Base-by-base conservation (phyloP, 2,888 invertebrate genomes). In the Lumbricus terrestris region DNA sequence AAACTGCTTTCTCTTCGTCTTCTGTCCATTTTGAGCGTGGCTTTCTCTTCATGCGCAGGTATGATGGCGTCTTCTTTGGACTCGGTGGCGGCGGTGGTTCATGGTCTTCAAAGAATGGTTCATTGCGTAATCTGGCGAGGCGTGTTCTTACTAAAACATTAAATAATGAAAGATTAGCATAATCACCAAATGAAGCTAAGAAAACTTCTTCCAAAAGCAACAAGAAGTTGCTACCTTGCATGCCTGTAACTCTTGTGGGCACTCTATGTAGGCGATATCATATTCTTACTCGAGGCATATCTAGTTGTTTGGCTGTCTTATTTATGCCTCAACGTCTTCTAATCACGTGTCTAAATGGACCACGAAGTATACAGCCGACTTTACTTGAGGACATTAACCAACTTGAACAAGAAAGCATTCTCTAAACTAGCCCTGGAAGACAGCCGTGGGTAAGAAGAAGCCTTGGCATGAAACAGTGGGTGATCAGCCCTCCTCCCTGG, bases 1-100 rank as follows among this genome's bases (percentile, higher is more conserved):
- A 90, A 42, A 90, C 54, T 37, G n/a, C 13, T 20, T 38, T 23
- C 82, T 69, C 88, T 34, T 90, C 90, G 2, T 34, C 82, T 2
- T 33, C 18, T 15, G 88, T 69, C 90, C 90, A 90, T 42, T 47
- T 88, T 15, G 20, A 34, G 0, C 88, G 88, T 23, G 88, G 88
- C 69, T 69, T 69, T n/a, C 69, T 69, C 69, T n/a, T 69, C 29
- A 69, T 4, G 4, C 8, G 29, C n/a, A 1, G 69, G n/a, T 11
- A 4, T 29, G 69, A 69, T n/a, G 11, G n/a, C n/a, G n/a, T n/a
- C 69, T 69, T 69, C 69, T 29, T 29, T 5, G 69, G 69, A 69
- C 69, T n/a, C 69, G 40, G 40, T 15, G 8, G 40, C 40, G 8
- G 8, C 29, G 1, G n/a, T n/a, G 11, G n/a, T n/a, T n/a, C 11